Conservation (phyloP, 2,797 vertebrate species). For the Lacerta bilineata region DNA sequence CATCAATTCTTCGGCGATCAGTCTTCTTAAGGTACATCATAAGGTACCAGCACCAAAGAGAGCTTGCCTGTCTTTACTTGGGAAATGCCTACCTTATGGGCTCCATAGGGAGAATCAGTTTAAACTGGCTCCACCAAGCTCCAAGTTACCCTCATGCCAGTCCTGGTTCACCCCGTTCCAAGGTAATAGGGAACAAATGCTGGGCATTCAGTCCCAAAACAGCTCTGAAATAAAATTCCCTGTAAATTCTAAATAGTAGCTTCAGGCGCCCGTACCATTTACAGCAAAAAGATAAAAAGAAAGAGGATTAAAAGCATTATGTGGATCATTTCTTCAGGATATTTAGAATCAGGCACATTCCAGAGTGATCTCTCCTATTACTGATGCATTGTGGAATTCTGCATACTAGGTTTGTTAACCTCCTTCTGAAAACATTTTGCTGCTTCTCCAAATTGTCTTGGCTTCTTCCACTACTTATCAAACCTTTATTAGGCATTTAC, state of each 20-base stretch:
- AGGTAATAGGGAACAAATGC: too few relatives aligned
- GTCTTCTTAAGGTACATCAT: too few relatives aligned
- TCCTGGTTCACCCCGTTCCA: too few relatives aligned
- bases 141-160: too few relatives aligned
- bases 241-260: background rate
- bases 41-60: too few relatives aligned
- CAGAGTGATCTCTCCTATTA: background rate
- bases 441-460: background rate
- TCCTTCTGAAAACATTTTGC: background rate
- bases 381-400: background rate
- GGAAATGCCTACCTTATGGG: too few relatives aligned
- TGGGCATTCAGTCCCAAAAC: background rate
- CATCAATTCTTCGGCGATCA: too few relatives aligned
- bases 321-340: background rate
- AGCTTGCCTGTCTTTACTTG: too few relatives aligned
- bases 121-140: too few relatives aligned
- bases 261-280: background rate
- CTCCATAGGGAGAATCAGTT: too few relatives aligned
- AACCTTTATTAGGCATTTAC: too few relatives aligned
- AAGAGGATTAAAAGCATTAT: background rate
- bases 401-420: background rate
- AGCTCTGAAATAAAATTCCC: too few relatives aligned
- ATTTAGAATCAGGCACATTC: background rate
- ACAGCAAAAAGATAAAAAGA: background rate
- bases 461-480: background rate